These are phyloP conservation scores for Tenualosa ilisha DNA, from an alignment of 2,797 vertebrate species.

Conservation along the genomic window DNA sequence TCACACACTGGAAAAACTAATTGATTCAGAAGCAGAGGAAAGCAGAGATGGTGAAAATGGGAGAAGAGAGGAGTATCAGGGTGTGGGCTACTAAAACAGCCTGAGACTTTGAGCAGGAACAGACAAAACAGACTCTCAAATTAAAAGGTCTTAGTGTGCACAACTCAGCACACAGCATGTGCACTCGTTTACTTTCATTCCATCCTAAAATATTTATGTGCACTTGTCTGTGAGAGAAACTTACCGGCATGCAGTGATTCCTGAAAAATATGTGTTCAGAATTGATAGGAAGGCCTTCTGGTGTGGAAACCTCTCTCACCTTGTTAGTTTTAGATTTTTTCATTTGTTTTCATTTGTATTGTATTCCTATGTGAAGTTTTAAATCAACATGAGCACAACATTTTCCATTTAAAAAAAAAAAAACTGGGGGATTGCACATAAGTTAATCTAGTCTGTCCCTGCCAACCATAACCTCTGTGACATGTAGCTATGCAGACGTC, in stretches of 20 bases:
- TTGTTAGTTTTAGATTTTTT: background rate
- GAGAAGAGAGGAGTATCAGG: constrained; percentile 47
- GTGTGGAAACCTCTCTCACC: background rate
- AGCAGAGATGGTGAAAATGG: background rate
- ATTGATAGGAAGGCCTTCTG: background rate
- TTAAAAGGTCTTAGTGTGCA: background rate
- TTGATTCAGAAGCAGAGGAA: too few relatives aligned
- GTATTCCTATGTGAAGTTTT: background rate
- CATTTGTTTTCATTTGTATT: background rate
- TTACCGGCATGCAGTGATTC: background rate
- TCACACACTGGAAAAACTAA: background rate
- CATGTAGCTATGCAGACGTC: constrained; percentile 39
- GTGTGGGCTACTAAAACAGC: constrained; percentile 37
- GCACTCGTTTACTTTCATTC: constrained; percentile 10
- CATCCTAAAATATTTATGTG: background rate
- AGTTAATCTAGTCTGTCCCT: constrained; percentile 43
- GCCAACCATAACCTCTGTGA: constrained; percentile 41
- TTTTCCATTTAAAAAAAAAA: background rate
- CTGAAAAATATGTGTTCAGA: background rate
- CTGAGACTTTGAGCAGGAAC: constrained; percentile 29
- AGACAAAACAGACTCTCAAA: constrained; percentile 26
- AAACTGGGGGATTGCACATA: background rate
- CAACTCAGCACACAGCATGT: background rate
- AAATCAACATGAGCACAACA: background rate
- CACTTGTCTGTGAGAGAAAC: constrained; percentile 9